These are phyloP conservation scores for Agriotes lineatus DNA, from an alignment of 2,888 invertebrate species.

Conservation along the genomic window DNA sequence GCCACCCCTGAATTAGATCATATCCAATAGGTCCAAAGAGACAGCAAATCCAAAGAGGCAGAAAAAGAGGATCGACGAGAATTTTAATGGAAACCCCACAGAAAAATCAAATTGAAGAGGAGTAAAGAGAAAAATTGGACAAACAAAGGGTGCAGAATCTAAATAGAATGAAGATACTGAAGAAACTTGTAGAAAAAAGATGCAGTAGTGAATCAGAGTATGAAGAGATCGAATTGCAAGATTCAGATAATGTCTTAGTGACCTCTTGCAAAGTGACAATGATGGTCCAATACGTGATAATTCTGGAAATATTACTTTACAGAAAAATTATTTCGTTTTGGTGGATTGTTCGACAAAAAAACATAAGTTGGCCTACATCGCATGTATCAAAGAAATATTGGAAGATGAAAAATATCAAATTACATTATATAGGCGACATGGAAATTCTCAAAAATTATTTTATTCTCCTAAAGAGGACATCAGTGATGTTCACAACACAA, in stretches of 20 bases:
- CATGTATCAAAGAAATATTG: not conserved
- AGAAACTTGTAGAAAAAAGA: not conserved
- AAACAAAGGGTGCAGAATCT: not conserved
- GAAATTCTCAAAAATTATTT: not conserved
- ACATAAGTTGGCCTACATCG: not conserved
- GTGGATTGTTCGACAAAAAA: slow-evolving; percentile 1
- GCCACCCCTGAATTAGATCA: too few species aligned
- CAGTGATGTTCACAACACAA: not conserved
- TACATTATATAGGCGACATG: not conserved
- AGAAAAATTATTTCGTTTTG: slow-evolving; percentile 5
- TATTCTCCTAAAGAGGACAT: not conserved
- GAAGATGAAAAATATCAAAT: not conserved
- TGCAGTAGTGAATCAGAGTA: not conserved
- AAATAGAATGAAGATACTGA: not conserved
- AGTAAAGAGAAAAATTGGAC: not conserved
- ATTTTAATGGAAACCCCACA: not conserved
- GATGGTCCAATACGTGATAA: not conserved
- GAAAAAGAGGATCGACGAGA: not conserved
- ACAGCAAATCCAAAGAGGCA: not conserved
- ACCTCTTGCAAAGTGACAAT: not conserved
- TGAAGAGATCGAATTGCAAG: not conserved
- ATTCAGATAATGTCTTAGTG: not conserved
- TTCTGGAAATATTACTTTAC: not conserved
- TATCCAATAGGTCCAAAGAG: not conserved
- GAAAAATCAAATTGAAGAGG: not conserved